Conservation (phyloP, 2,888 invertebrate species). For the Drosophila fungiperda region DNA sequence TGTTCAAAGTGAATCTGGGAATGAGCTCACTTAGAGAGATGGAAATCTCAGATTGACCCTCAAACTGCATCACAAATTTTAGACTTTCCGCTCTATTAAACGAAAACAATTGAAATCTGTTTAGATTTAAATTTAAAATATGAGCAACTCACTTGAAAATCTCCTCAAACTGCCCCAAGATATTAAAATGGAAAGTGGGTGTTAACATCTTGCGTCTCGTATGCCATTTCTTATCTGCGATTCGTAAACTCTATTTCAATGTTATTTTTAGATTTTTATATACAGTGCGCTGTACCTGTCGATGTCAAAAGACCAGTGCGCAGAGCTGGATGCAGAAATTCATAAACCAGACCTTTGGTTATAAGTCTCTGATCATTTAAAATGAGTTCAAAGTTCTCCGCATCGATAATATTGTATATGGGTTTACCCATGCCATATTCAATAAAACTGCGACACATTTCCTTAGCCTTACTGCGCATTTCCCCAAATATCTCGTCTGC, state of each 20-base stretch:
- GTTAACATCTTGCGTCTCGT: conserved; percentile 78
- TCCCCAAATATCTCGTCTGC: conserved; percentile 65
- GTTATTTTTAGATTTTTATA: accelerated
- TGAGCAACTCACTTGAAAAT: conserved; percentile 72
- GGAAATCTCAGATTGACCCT: conserved; percentile 31
- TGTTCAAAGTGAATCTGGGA: conserved; percentile 79
- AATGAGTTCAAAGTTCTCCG: conserved; percentile 71
- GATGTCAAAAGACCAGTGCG: conserved; percentile 74
- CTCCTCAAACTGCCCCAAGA: conserved; percentile 76
- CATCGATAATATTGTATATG: conserved; percentile 71
- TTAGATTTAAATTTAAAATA: background rate
- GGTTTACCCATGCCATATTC: conserved; percentile 59
- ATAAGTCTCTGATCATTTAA: conserved; percentile 73
- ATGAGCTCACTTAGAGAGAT: conserved; percentile 73
- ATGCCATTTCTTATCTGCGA: conserved; percentile 79
- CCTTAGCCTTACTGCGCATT: conserved; percentile 31
- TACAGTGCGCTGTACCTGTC: conserved; percentile 49
- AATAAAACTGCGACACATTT: conserved; percentile 59
- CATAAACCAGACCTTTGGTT: conserved; percentile 70
- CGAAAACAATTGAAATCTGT: too few species aligned
- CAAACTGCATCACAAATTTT: conserved; percentile 69
- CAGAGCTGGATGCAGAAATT: conserved; percentile 73
- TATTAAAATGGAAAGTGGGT: conserved; percentile 82
- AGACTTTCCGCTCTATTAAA: conserved; percentile 72
- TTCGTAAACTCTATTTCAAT: background rate